Conservation (phyloP, 2,888 invertebrate species). For the Rotaria magnacalcarata region DNA sequence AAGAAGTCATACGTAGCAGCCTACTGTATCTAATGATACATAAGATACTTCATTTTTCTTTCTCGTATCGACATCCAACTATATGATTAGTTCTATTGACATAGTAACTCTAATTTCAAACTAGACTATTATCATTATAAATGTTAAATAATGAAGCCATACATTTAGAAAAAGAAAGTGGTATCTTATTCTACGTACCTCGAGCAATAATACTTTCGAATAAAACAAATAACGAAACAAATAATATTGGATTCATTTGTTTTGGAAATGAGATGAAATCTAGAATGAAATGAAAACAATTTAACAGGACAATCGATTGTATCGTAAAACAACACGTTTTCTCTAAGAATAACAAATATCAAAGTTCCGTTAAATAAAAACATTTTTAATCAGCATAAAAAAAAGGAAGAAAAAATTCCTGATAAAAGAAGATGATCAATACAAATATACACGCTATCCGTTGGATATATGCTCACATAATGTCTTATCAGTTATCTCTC, state of each 20-base stretch:
- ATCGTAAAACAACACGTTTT: no score
- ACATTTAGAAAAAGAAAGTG: not conserved
- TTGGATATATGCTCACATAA: not conserved
- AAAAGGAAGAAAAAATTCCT: no score
- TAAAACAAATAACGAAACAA: not conserved
- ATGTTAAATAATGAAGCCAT: not conserved
- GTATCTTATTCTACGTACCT: not conserved
- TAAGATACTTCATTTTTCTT: no score
- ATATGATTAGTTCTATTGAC: not conserved
- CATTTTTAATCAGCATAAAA: not conserved
- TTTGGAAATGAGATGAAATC: not conserved
- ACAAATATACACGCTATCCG: not conserved
- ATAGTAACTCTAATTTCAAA: not conserved
- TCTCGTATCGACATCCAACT: no score
- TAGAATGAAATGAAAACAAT: not conserved
- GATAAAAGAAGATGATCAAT: not conserved
- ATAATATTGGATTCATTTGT: not conserved
- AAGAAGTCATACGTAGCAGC: no score
- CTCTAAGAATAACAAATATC: no score
- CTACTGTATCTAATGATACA: no score
- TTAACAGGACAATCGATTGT: no score
- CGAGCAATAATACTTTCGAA: not conserved
- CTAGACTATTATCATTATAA: not conserved
- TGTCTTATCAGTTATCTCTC: not conserved
- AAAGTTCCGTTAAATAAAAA: not conserved